phyloP scores from a whole-genome alignment of 2,888 invertebrate species.

The Pristionchus fissidentatus region DNA sequence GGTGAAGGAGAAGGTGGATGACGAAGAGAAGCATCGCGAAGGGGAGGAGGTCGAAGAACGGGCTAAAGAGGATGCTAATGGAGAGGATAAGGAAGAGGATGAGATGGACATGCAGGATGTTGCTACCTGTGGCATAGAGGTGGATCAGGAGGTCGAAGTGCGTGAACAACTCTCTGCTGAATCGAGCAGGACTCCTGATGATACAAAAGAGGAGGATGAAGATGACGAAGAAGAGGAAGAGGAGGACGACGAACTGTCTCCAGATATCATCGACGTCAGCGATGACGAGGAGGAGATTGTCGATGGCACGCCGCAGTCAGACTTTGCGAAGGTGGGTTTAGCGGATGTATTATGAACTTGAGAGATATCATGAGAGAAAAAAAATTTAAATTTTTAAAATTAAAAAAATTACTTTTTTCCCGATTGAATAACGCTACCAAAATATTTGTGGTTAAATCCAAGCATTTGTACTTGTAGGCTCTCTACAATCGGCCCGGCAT shows the following conservation, averaged over 20 bases:
- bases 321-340: not conserved
- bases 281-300: not conserved
- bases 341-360: too few species aligned
- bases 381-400: too few species aligned
- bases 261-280: not conserved
- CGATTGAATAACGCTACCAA: too few species aligned
- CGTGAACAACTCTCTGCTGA: not conserved
- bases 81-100: not conserved
- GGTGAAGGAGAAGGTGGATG: not conserved
- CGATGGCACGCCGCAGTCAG: not conserved
- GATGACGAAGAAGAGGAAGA: not conserved
- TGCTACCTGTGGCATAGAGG: too few species aligned
- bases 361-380: too few species aligned
- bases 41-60: not conserved
- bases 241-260: not conserved
- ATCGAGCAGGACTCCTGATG: not conserved
- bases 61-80: not conserved
- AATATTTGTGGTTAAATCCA: too few species aligned
- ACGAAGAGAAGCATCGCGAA: not conserved
- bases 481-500: not conserved
- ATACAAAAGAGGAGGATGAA: not conserved
- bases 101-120: not conserved
- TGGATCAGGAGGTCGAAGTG: not conserved
- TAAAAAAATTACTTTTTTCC: too few species aligned
- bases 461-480: too few species aligned